A percentile compares a stretch with the other conserved stretches of the same genome.
phyloP scores from a whole-genome alignment of 2,113 vertebrate genomes.

The Chaetura pelagica region DNA sequence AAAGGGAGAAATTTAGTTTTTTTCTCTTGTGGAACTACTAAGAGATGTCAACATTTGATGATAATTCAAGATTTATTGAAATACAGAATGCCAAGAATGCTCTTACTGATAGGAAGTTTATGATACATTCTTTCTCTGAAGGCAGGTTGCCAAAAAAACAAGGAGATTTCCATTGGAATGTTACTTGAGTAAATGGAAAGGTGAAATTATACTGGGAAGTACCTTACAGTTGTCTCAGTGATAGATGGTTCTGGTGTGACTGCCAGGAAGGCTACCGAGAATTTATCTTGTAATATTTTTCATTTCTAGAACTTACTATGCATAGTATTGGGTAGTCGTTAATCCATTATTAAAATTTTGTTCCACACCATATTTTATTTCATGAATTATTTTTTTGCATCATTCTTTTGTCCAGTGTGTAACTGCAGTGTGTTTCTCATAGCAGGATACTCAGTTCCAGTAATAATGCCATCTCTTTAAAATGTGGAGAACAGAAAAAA shows the following conservation, averaged over 20 bases:
- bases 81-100: background rate
- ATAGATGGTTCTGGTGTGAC: background rate
- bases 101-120: background rate
- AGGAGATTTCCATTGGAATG: background rate
- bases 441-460: background rate
- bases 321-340: background rate
- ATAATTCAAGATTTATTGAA: background rate
- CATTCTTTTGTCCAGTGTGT: background rate
- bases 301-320: background rate
- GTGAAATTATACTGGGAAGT: background rate
- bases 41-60: rapidly evolving
- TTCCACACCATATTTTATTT: background rate
- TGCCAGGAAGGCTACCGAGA: background rate
- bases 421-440: background rate
- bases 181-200: background rate
- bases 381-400: background rate
- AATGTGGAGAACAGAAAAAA: background rate
- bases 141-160: background rate
- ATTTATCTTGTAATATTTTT: background rate
- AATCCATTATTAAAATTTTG: background rate
- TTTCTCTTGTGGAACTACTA: background rate
- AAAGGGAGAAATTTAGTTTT: background rate
- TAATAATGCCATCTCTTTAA: background rate
- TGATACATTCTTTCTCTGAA: background rate
- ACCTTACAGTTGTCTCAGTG: background rate